Conservation (phyloP, 2,113 vertebrate genomes). For the Nymphicus hollandicus region DNA sequence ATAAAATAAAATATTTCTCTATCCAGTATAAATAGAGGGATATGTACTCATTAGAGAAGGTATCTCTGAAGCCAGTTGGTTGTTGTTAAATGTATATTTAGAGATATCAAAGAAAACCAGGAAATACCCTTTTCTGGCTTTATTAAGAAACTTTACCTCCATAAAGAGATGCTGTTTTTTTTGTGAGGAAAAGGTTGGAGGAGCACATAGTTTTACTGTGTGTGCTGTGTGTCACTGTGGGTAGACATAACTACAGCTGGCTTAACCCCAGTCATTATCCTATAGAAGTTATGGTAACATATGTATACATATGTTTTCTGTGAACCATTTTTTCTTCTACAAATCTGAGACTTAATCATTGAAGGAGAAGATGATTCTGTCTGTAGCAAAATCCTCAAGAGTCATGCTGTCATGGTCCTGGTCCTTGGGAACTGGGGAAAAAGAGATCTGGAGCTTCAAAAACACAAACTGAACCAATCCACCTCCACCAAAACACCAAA, state of each 20-base stretch:
- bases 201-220: not conserved
- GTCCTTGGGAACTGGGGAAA: not conserved
- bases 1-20: not conserved
- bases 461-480: not conserved
- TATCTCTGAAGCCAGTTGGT: not conserved
- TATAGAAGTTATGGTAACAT: not conserved
- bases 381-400: not conserved
- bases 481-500: not conserved
- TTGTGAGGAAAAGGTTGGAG: not conserved
- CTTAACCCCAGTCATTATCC: not conserved
- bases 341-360: not conserved
- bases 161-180: not conserved
- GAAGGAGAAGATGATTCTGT: not conserved
- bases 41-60: not conserved
- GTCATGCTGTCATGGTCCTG: accelerated
- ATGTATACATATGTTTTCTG: not conserved
- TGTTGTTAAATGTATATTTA: not conserved
- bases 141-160: not conserved
- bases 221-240: not conserved
- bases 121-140: not conserved
- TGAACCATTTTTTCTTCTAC: not conserved
- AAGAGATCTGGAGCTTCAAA: not conserved
- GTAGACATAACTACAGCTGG: not conserved
- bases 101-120: not conserved
- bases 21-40: not conserved